These are phyloP conservation scores for Lucilia cuprina DNA, from an alignment of 1,140 invertebrate genomes.

Conservation along the genomic window DNA sequence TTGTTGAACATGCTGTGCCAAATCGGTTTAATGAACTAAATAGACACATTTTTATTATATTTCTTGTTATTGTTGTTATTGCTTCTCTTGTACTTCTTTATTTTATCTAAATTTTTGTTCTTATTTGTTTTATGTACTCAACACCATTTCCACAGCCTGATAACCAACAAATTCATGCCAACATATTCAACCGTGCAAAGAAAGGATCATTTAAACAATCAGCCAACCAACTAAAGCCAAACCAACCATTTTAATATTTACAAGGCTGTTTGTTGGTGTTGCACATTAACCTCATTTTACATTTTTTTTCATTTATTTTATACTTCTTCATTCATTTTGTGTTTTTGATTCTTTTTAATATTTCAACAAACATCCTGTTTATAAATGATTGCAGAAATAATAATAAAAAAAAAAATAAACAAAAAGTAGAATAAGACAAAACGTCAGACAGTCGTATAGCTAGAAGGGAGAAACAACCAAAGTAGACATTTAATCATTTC, in stretches of 20 bases:
- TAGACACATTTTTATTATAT: not conserved
- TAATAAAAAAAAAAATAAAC: not conserved
- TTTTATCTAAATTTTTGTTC: not conserved
- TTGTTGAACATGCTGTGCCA: not conserved
- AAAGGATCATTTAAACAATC: not conserved
- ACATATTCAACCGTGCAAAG: not conserved
- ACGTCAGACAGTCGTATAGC: too few relatives aligned
- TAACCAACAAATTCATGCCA: not conserved
- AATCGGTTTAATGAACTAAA: conserved; percentile 11
- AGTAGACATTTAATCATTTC: too few relatives aligned
- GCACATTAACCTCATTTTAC: conserved; percentile 17
- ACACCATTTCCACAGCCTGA: not conserved
- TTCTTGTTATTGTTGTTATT: not conserved
- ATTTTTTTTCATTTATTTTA: not conserved
- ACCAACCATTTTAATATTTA: conserved; percentile 18
- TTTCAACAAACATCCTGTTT: not conserved
- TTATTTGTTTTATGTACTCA: not conserved
- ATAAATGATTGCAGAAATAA: not conserved
- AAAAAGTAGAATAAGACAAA: too few relatives aligned
- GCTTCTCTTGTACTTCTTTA: too few relatives aligned
- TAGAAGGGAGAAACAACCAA: too few relatives aligned
- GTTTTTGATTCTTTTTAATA: not conserved
- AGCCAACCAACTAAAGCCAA: not conserved
- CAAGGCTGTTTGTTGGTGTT: not conserved
- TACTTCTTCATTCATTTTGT: not conserved